These are phyloP conservation scores for Homarus americanus DNA, from an alignment of 1,140 invertebrate species.

Conservation along the genomic window DNA sequence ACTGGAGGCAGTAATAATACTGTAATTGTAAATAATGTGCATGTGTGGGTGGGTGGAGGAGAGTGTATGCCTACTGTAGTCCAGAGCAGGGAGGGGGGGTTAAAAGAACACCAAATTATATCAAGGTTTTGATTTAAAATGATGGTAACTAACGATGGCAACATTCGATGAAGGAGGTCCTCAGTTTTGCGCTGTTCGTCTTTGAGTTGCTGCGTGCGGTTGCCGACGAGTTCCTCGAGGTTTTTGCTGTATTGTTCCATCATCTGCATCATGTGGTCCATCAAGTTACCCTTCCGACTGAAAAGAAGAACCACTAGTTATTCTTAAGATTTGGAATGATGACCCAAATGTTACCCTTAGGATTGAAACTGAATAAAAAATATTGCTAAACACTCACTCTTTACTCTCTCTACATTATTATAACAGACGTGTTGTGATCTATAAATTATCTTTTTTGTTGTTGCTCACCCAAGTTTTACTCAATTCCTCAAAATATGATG, in stretches of 20 bases:
- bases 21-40: background rate
- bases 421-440: too few relatives aligned
- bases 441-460: too few relatives aligned
- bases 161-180: constrained; percentile 94
- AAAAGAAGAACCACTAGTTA: background rate
- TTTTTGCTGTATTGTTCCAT: constrained; percentile 97
- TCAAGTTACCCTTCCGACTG: constrained; percentile 89
- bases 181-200: constrained; percentile 97
- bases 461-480: too few relatives aligned
- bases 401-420: too few relatives aligned
- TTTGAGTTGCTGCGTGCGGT: constrained; percentile 90
- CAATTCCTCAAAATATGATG: too few relatives aligned
- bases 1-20: background rate
- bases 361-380: too few relatives aligned
- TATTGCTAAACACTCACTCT: too few relatives aligned
- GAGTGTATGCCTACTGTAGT: too few relatives aligned
- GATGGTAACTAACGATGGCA: constrained; percentile 83
- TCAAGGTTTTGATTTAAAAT: background rate
- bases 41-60: background rate
- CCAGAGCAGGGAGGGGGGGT: background rate
- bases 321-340: background rate
- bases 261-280: constrained; percentile 98
- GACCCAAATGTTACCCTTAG: too few relatives aligned
- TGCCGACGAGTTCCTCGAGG: constrained; percentile 94
- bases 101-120: background rate